These are phyloP conservation scores for Sminthurides bifidus DNA, from an alignment of 1,140 invertebrate genomes.

Conservation along the genomic window DNA sequence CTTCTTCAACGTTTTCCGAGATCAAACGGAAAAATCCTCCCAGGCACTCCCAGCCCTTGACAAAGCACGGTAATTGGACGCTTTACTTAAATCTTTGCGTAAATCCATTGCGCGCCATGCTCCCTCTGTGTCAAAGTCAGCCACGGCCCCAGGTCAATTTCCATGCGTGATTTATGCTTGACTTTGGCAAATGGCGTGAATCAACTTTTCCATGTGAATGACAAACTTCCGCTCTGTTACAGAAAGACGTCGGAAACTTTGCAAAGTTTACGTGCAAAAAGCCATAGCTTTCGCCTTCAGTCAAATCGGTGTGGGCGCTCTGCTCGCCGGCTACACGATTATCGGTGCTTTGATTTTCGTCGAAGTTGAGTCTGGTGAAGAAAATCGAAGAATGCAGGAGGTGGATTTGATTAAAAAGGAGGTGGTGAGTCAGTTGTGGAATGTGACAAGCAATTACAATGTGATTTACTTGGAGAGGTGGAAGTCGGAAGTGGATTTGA, in stretches of 20 bases:
- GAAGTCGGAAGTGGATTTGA: conserved; percentile 37
- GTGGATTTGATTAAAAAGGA: conserved; percentile 32
- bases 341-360: conserved; percentile 51
- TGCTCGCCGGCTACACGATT: conserved; percentile 49
- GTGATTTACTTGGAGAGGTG: conserved; percentile 43
- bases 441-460: conserved; percentile 39
- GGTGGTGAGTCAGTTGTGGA: conserved; percentile 37
- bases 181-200: too few relatives aligned
- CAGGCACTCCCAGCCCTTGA: too few relatives aligned
- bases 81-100: too few relatives aligned
- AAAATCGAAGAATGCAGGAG: conserved; percentile 34
- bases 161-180: too few relatives aligned
- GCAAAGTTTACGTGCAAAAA: conserved; percentile 38
- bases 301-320: conserved; percentile 44
- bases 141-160: too few relatives aligned
- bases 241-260: conserved; percentile 5
- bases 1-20: too few relatives aligned
- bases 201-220: too few relatives aligned
- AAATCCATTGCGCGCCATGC: too few relatives aligned
- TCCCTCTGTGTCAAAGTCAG: too few relatives aligned
- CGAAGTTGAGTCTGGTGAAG: conserved; percentile 41
- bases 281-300: conserved; percentile 45
- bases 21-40: too few relatives aligned
- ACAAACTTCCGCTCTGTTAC: too few relatives aligned
- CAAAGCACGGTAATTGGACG: too few relatives aligned